These are phyloP conservation scores for Hirudinaria manillensis DNA, from an alignment of 2,888 invertebrate genomes.

Conservation along the genomic window DNA sequence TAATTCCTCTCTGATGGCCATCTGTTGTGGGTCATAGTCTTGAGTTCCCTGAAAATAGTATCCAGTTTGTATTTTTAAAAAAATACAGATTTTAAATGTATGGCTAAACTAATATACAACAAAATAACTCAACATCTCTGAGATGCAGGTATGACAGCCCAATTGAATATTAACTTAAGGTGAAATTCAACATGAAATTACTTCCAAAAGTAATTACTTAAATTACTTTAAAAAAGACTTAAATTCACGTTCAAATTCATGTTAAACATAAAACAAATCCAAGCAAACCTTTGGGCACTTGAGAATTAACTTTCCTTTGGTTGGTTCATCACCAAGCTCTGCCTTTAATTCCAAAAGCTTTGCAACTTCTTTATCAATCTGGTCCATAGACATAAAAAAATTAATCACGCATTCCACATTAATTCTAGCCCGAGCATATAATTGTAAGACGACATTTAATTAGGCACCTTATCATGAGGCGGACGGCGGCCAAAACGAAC, in stretches of 20 bases:
- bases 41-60: conserved; percentile 66
- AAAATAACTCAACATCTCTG: no score
- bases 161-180: no score
- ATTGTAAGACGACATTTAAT: conserved; percentile 5
- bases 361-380: conserved; percentile 76
- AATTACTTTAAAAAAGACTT: no score
- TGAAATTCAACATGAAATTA: no score
- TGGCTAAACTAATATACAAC: no score
- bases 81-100: no score
- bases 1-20: conserved; percentile 76
- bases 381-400: neutral
- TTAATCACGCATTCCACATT: neutral
- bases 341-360: conserved; percentile 75
- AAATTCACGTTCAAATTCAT: no score
- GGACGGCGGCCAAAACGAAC: no score
- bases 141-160: no score
- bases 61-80: neutral
- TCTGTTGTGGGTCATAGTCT: conserved; percentile 89
- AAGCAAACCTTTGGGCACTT: conserved; percentile 71
- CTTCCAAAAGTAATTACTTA: no score
- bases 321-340: conserved; percentile 59
- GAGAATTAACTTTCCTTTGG: conserved; percentile 61
- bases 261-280: neutral
- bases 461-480: neutral
- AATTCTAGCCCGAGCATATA: neutral